These are phyloP conservation scores for Ornithoptera alexandrae DNA, from an alignment of 2,888 invertebrate genomes.

Conservation along the genomic window DNA sequence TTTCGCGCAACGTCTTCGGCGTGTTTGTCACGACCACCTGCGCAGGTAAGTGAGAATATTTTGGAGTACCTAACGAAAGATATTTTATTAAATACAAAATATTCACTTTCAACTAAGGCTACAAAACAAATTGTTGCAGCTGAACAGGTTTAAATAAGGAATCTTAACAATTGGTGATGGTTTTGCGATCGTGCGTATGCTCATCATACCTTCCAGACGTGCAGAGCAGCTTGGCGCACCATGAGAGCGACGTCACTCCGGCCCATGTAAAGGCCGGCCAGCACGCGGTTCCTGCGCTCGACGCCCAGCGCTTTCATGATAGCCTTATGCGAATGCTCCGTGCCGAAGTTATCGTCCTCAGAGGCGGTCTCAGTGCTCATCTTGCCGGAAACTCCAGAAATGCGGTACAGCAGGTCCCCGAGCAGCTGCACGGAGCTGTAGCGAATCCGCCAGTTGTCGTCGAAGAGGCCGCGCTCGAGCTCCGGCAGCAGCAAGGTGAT, in stretches of 20 bases:
- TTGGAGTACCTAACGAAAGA: too few species aligned
- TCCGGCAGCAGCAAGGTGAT: conserved; percentile 96
- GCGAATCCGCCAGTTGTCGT: conserved; percentile 99
- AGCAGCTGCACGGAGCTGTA: conserved; percentile 96
- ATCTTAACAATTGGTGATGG: too few species aligned
- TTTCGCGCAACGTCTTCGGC: conserved; percentile 96
- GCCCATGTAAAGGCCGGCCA: conserved; percentile 98
- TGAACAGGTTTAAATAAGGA: too few species aligned
- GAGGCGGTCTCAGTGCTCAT: conserved; percentile 99
- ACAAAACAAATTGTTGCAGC: too few species aligned
- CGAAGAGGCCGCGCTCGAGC: conserved; percentile 95
- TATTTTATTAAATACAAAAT: too few species aligned
- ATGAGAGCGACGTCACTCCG: conserved; percentile 97
- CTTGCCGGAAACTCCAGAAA: conserved; percentile 98
- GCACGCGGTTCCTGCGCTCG: conserved; percentile 93
- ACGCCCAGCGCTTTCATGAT: conserved; percentile 93
- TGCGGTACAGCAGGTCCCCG: conserved; percentile 96
- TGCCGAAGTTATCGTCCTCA: conserved; percentile 99
- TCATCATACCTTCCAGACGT: conserved; percentile 93
- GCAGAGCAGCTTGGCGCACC: conserved; percentile 98
- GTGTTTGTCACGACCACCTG: conserved; percentile 97
- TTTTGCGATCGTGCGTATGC: neutral
- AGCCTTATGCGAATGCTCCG: conserved; percentile 95
- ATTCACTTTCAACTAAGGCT: too few species aligned
- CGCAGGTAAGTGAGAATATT: neutral